These are phyloP conservation scores for Rhingia rostrata DNA, from an alignment of 2,888 invertebrate genomes.

Conservation along the genomic window DNA sequence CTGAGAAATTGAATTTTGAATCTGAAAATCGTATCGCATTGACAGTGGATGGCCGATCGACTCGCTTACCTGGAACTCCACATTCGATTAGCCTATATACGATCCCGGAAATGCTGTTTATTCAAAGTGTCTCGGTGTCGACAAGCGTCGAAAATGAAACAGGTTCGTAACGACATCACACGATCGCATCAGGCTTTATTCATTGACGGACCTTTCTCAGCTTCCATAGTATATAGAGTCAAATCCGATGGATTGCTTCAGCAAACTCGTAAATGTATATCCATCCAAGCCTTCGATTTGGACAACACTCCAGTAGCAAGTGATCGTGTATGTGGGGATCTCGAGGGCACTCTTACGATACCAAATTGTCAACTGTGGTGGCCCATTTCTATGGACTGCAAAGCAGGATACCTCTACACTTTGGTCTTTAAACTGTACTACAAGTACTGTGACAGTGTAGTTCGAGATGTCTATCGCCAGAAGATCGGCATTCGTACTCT, in stretches of 20 bases:
- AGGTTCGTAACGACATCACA: not conserved
- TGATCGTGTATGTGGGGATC: not conserved
- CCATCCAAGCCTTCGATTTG: constrained; percentile 33
- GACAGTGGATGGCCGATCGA: not conserved
- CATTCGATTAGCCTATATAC: constrained; percentile 23
- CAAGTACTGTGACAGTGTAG: constrained; percentile 39
- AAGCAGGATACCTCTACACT: constrained; percentile 45
- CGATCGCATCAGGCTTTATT: fast-evolving
- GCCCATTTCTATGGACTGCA: constrained; percentile 33
- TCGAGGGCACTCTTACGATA: constrained; percentile 40
- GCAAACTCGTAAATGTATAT: constrained; percentile 26
- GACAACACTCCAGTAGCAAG: constrained; percentile 20
- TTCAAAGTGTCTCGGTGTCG: constrained; percentile 25
- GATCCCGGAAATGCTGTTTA: constrained; percentile 43
- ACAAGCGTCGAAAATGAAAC: constrained; percentile 35
- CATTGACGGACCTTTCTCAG: not conserved
- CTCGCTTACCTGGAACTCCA: not conserved
- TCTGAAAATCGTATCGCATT: constrained; percentile 49
- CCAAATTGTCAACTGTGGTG: constrained; percentile 48
- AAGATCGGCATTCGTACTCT: constrained; percentile 45
- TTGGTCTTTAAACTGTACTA: constrained; percentile 44
- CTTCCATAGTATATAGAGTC: constrained; percentile 26
- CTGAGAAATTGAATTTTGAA: constrained; percentile 21
- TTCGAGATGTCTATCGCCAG: constrained; percentile 47
- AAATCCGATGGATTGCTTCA: constrained; percentile 34